These are phyloP conservation scores for Macropis europaea DNA, from an alignment of 2,888 invertebrate genomes.

Conservation along the genomic window DNA sequence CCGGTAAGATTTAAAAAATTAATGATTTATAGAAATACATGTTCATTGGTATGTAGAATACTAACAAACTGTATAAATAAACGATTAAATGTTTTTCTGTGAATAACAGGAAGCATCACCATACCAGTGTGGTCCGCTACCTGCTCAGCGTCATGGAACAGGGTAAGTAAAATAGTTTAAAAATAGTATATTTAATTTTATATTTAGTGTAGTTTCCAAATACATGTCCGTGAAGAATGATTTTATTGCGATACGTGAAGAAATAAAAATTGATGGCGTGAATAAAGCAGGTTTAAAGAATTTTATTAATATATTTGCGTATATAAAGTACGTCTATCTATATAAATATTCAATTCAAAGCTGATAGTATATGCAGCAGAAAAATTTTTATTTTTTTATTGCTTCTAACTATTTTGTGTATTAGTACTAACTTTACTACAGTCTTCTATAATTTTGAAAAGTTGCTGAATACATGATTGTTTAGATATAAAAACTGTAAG, in stretches of 20 bases:
- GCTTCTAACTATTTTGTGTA: conserved; percentile 14
- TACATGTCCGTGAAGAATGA: conserved; percentile 10
- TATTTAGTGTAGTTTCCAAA: conserved; percentile 12
- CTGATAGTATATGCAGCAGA: conserved; percentile 9
- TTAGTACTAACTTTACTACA: conserved; percentile 17
- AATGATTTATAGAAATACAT: neutral
- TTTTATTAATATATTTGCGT: conserved; percentile 29
- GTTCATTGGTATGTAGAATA: neutral
- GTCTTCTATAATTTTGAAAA: conserved; percentile 22
- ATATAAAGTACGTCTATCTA: neutral
- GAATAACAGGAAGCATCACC: conserved; percentile 70
- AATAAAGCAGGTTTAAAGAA: conserved; percentile 54
- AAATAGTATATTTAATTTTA: neutral
- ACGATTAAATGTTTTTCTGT: neutral
- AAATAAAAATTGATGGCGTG: conserved; percentile 19
- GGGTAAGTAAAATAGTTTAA: conserved; percentile 71
- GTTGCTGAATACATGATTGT: conserved; percentile 19
- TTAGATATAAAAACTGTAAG: conserved; percentile 32
- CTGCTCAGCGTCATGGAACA: conserved; percentile 75
- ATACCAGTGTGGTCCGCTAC: conserved; percentile 73
- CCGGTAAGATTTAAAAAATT: conserved; percentile 64
- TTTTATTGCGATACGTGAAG: conserved; percentile 12
- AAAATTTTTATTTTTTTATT: conserved; percentile 25
- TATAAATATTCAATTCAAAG: conserved; percentile 8
- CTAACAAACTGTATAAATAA: neutral